Evolutionary conservation across 2,888 invertebrate genomes (phyloP).

Genomic region (Ecdyonurus torrentis): DNA sequence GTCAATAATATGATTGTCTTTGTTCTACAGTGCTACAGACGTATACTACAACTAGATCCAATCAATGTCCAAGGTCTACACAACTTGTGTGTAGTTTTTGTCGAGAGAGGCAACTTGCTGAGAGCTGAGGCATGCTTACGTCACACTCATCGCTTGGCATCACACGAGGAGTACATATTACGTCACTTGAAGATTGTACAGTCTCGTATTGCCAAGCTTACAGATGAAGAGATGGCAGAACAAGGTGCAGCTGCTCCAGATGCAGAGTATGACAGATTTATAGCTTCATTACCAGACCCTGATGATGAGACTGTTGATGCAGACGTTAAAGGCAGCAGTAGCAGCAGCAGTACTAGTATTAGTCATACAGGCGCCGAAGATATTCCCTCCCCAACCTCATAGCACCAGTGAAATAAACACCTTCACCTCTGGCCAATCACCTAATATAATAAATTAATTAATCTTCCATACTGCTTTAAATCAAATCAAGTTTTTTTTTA

Average conservation of each 20-base stretch:
- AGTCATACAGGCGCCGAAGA: background rate
- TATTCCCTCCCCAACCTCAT: background rate
- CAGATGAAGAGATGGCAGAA: background rate
- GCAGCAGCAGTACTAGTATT: background rate
- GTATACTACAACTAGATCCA: constrained; percentile 73
- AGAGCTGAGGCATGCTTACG: constrained; percentile 72
- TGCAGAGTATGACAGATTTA: background rate
- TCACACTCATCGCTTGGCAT: constrained; percentile 64
- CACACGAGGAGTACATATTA: constrained; percentile 78
- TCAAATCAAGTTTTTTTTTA: too few relatives aligned
- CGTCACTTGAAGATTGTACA: constrained; percentile 81
- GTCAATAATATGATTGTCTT: too few relatives aligned
- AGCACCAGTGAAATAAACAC: background rate
- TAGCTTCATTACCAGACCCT: background rate
- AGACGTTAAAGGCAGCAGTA: background rate
- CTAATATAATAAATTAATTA: too few relatives aligned
- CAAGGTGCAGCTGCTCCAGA: background rate
- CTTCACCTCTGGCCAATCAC: background rate
- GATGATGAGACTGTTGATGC: background rate
- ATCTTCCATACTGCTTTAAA: too few relatives aligned
- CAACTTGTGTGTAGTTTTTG: constrained; percentile 90
- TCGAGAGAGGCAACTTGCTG: constrained; percentile 75
- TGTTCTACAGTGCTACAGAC: constrained; percentile 62
- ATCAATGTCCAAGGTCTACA: constrained; percentile 87
- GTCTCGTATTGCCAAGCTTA: constrained; percentile 34